Base-by-base conservation (phyloP, 1,140 invertebrate species). In the Philopotamus ludificatus region DNA sequence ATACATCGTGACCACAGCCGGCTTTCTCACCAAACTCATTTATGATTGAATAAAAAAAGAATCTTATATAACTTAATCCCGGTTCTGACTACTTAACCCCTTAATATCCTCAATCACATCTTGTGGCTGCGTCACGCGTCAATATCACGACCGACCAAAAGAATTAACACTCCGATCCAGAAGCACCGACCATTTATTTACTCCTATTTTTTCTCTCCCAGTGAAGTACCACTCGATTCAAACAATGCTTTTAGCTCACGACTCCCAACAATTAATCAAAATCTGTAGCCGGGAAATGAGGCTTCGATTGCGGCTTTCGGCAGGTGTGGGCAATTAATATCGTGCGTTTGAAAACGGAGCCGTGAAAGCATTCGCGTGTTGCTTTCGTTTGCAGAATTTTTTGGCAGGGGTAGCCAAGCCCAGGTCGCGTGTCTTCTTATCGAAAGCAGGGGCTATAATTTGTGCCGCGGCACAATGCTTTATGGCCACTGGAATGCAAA, bases 281-380 rank as follows among this genome's bases (percentile, higher is more conserved):
- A 51, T 45, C 47, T 15, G 15, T 25, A 12, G 23, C n/a, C 45
- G 25, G 60, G 28, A 63, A 63, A 63, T 51, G 28, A 63, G 26
- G 45, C 60, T 51, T 50, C 49, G 60, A 51, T 51, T 20, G 26
- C 26, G 39, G 49, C 60, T 51, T 63, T 63, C 60, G 49, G 45
- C 60, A 63, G 60, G 60, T 63, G 60, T 22, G 34, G 18, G 59
- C 42, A 63, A 63, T 63, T 63, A 63, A 63, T 63, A 63, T 45
- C 42, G 39, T 61, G 58, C 20, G 49, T 51, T 51, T 3, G 21
- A 26, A 26, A 63, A 16, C 60, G 12, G 45, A 51, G 44, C 18
- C 58, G 25, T 61, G 44, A 61, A 28, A 61, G 47, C 42, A 20
- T 45, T 61, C 58, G 44, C 44, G 44, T 49, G 58, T 61, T 61